Percentiles rank a stretch among this genome's conserved stretches.
These are phyloP conservation scores for Araneus ventricosus DNA, from an alignment of 1,140 invertebrate species.

Conservation along the genomic window DNA sequence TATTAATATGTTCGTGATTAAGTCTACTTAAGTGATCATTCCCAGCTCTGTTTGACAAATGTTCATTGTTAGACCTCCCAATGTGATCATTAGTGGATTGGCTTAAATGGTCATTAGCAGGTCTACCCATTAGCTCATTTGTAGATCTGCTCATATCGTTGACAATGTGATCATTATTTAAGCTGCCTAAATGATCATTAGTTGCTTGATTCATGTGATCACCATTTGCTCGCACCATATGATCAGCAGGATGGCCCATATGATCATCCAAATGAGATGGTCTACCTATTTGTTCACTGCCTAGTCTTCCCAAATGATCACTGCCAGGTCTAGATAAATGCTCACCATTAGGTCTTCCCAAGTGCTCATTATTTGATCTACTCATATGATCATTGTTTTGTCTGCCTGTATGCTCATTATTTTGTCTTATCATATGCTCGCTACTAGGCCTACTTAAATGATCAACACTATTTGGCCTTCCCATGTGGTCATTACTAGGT, in stretches of 20 bases:
- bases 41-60: conserved; percentile 35
- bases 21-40: conserved; percentile 58
- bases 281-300: neutral
- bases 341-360: conserved; percentile 41
- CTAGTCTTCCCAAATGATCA: conserved; percentile 44
- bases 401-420: neutral
- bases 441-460: conserved; percentile 39
- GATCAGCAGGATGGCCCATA: conserved; percentile 52
- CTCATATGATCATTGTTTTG: conserved; percentile 61
- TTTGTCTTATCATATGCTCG: conserved; percentile 43
- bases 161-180: conserved; percentile 67
- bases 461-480: conserved; percentile 56
- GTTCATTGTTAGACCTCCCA: conserved; percentile 65
- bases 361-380: conserved; percentile 41
- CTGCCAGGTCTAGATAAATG: conserved; percentile 43
- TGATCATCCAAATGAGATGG: conserved; percentile 59
- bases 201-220: conserved; percentile 33
- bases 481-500: conserved; percentile 58
- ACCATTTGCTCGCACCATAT: conserved; percentile 36
- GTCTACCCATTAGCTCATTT: conserved; percentile 49
- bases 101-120: conserved; percentile 46
- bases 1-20: conserved; percentile 61
- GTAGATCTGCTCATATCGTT: conserved; percentile 54
- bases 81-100: conserved; percentile 58
- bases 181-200: conserved; percentile 66